Evolutionary conservation across 2,888 invertebrate species (phyloP).

Genomic region (Norana najaformis): DNA sequence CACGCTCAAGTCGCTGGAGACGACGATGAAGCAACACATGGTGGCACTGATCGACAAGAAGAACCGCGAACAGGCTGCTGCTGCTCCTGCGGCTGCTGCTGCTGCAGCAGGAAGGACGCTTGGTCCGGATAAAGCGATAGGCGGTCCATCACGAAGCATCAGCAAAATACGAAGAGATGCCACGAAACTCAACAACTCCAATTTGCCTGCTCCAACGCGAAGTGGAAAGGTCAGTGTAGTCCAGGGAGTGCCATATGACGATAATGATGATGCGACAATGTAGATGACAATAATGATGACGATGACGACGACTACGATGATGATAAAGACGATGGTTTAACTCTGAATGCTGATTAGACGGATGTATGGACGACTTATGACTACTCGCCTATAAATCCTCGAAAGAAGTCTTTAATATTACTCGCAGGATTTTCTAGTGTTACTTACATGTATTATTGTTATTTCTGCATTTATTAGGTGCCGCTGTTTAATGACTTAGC

Average conservation of each 20-base stretch:
- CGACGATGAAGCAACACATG: conserved; percentile 25
- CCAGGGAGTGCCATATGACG: background rate
- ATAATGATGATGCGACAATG: background rate
- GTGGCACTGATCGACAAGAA: background rate
- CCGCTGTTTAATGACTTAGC: no score
- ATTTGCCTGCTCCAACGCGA: background rate
- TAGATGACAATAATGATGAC: background rate
- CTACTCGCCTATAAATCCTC: background rate
- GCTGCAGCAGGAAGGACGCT: background rate
- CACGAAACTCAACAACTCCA: background rate
- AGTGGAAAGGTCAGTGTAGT: background rate
- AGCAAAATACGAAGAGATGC: background rate
- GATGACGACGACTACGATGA: background rate
- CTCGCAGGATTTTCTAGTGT: background rate
- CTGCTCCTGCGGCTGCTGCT: background rate
- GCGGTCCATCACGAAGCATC: background rate
- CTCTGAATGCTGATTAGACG: no score
- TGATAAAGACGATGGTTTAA: background rate
- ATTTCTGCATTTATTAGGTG: background rate
- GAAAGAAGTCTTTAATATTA: background rate
- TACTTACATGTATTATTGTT: background rate
- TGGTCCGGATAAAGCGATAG: background rate
- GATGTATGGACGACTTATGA: no score
- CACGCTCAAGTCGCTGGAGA: background rate
- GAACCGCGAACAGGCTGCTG: background rate